Evolutionary conservation across 2,113 vertebrate species (phyloP).

Genomic region (pig (Sus scrofa)): T2T-Sscrofa CM000812.6:115502001-115502500

Average conservation of each 20-base stretch:
- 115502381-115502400: conserved; percentile 86
- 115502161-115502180: conserved; percentile 51
- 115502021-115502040: conserved; percentile 78
- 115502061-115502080: conserved; percentile 75
- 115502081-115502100: conserved; percentile 70
- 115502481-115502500: conserved; percentile 75
- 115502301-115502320: conserved; percentile 86
- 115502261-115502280: conserved; percentile 74
- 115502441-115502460: conserved; percentile 85
- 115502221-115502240: conserved; percentile 67
- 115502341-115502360: conserved; percentile 84
- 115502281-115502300: conserved; percentile 76
- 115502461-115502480: conserved; percentile 82
- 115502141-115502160: conserved; percentile 49
- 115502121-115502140: not conserved
- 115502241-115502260: conserved; percentile 66
- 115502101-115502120: conserved; percentile 51
- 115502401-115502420: conserved; percentile 89
- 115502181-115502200: conserved; percentile 6
- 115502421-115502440: conserved; percentile 87
- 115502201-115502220: conserved; percentile 54
- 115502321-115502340: conserved; percentile 88
- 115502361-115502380: conserved; percentile 87
- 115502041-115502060: conserved; percentile 76
- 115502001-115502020: conserved; percentile 86